Evolutionary conservation across 2,888 invertebrate genomes (phyloP).

Genomic region (Lampropteryx suffumata): DNA sequence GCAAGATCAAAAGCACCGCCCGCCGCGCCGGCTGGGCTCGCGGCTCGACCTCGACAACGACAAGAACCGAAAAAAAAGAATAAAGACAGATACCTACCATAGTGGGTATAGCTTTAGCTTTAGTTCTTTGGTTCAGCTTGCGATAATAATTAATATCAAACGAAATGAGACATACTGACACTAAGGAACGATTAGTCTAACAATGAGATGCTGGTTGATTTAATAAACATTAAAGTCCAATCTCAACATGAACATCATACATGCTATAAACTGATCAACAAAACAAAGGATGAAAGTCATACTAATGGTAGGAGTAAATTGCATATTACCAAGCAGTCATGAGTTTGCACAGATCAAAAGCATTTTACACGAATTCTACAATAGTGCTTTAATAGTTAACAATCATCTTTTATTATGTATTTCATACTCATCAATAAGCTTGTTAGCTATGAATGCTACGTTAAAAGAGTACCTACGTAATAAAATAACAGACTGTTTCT

Average conservation of each 20-base stretch:
- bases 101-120: no score
- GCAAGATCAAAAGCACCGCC: slow-evolving; percentile 47
- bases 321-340: no score
- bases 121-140: no score
- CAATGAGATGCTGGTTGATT: no score
- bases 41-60: slow-evolving; percentile 43
- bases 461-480: slow-evolving; percentile 26
- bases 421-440: slow-evolving; percentile 26
- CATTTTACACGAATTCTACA: slow-evolving; percentile 13
- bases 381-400: slow-evolving; percentile 17
- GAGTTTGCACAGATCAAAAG: slow-evolving; percentile 14
- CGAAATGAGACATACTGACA: no score
- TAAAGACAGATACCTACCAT: slow-evolving; percentile 37
- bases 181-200: no score
- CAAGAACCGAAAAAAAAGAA: slow-evolving; percentile 40
- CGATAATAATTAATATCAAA: no score
- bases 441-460: slow-evolving; percentile 23
- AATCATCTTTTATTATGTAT: slow-evolving; percentile 18
- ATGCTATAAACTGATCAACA: no score
- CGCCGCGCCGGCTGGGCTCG: slow-evolving; percentile 41
- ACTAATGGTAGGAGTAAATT: no score
- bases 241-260: no score
- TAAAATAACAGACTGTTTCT: slow-evolving; percentile 45
- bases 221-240: no score
- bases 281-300: no score